Percentiles rank a stretch among this genome's conserved stretches.
phyloP scores from a whole-genome alignment of 2,888 invertebrate genomes.

The Marasmarcha lunaedactyla region DNA sequence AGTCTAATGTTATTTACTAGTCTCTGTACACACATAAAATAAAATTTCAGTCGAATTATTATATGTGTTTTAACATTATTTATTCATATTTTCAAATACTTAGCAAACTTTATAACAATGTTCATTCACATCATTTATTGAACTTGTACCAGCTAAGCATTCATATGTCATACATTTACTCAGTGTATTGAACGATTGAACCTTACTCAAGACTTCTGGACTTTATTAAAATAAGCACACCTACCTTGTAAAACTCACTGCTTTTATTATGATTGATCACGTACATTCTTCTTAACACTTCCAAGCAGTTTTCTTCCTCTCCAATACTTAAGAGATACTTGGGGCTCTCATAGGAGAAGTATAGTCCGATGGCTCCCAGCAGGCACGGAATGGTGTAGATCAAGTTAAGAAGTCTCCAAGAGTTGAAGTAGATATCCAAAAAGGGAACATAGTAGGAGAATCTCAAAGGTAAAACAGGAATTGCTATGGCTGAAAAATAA shows the following conservation, averaged over 20 bases:
- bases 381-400: slow-evolving; percentile 73
- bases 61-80: too few species aligned
- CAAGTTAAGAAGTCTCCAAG: slow-evolving; percentile 80
- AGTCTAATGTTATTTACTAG: too few species aligned
- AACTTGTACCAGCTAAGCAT: too few species aligned
- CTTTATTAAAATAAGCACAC: too few species aligned
- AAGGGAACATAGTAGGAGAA: slow-evolving; percentile 49
- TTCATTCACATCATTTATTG: too few species aligned
- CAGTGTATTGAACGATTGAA: too few species aligned
- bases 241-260: slow-evolving; percentile 33
- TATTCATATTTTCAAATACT: too few species aligned
- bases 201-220: too few species aligned
- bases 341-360: slow-evolving; percentile 78
- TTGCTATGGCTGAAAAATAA: slow-evolving; percentile 72
- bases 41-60: too few species aligned
- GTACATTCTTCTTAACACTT: slow-evolving; percentile 35
- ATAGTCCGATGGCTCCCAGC: slow-evolving; percentile 66
- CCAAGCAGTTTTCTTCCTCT: slow-evolving; percentile 65
- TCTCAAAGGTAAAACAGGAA: slow-evolving; percentile 72
- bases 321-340: slow-evolving; percentile 76
- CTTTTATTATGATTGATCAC: slow-evolving; percentile 35
- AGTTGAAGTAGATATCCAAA: slow-evolving; percentile 69
- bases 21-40: too few species aligned
- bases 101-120: too few species aligned
- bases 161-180: too few species aligned